Evolutionary conservation across 30 jellyfish, hydroid and myxozoan species (phyloP).

Genomic region (Pseudorhiza aurosa): DNA sequence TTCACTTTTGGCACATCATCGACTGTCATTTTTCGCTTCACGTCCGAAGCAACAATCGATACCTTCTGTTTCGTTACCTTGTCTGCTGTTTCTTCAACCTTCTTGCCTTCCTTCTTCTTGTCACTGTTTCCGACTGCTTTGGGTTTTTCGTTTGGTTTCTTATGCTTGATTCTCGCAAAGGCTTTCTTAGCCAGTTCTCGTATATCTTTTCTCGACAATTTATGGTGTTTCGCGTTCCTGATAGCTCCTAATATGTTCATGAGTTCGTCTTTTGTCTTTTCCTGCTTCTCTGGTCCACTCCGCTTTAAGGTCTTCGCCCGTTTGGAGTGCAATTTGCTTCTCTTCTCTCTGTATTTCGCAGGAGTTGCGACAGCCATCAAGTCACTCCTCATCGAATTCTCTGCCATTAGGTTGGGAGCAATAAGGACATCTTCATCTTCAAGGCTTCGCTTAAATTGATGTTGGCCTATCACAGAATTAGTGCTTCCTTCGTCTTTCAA

Average conservation of each 20-base stretch:
- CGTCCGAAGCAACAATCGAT: background rate
- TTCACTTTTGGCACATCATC: background rate
- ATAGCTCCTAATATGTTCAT: slow-evolving; percentile 77
- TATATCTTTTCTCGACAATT: slow-evolving; percentile 92
- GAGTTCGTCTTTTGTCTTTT: slow-evolving; percentile 76
- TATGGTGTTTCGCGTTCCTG: slow-evolving; percentile 83
- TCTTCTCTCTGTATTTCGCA: slow-evolving; percentile 50
- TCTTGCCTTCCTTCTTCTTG: background rate
- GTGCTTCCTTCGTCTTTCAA: slow-evolving; percentile 51
- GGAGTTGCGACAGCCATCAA: slow-evolving; percentile 87
- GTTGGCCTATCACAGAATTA: slow-evolving; percentile 40
- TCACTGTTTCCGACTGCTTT: background rate
- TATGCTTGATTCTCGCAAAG: slow-evolving; percentile 71
- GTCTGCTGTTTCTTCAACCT: background rate
- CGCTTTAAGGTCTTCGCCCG: slow-evolving; percentile 22
- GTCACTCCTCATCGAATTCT: slow-evolving; percentile 66
- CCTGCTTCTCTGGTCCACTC: background rate
- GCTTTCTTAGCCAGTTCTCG: slow-evolving; percentile 95
- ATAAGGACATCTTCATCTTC: background rate
- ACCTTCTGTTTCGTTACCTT: background rate
- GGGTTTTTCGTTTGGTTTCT: slow-evolving; percentile 13
- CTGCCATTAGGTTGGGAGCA: slow-evolving; percentile 30
- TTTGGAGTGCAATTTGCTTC: slow-evolving; percentile 60
- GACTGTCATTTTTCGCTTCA: background rate
- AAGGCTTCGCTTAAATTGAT: slow-evolving; percentile 56